phyloP scores from a whole-genome alignment of 2,113 vertebrate genomes.

The Petrocephalus microphthalmus region DNA sequence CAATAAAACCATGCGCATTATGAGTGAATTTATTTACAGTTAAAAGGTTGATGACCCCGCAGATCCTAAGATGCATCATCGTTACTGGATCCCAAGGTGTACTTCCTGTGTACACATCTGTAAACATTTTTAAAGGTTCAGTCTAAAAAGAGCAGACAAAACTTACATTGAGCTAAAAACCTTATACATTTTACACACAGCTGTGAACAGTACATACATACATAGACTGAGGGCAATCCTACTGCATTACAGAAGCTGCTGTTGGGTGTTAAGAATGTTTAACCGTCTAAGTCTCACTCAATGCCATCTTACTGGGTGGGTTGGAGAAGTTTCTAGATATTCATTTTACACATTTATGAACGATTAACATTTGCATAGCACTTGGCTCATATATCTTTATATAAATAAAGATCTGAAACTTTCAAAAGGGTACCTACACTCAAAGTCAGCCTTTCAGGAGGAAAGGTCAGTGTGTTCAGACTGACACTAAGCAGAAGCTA shows the following conservation, averaged over 20 bases:
- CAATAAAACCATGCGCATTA: constrained; percentile 31
- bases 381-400: not conserved
- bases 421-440: not conserved
- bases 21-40: constrained; percentile 60
- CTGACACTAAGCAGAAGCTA: not conserved
- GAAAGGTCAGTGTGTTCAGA: not conserved
- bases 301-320: not conserved
- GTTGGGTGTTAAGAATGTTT: not conserved
- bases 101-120: constrained; percentile 30
- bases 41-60: constrained; percentile 45
- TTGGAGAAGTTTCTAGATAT: not conserved
- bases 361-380: constrained; percentile 18
- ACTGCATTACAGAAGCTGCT: not conserved
- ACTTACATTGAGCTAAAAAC: constrained; percentile 38
- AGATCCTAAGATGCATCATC: constrained; percentile 36
- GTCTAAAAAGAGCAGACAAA: constrained; percentile 42
- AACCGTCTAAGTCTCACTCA: not conserved
- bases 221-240: constrained; percentile 22
- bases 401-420: not conserved
- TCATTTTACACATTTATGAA: constrained; percentile 13
- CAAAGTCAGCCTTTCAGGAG: not conserved
- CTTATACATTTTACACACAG: constrained; percentile 34
- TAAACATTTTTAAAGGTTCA: constrained; percentile 47
- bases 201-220: constrained; percentile 17
- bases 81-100: constrained; percentile 24